Conservation (phyloP, 37 sponge, comb jelly and placozoan species). For the Chondrilla cf. caribensis region DNA sequence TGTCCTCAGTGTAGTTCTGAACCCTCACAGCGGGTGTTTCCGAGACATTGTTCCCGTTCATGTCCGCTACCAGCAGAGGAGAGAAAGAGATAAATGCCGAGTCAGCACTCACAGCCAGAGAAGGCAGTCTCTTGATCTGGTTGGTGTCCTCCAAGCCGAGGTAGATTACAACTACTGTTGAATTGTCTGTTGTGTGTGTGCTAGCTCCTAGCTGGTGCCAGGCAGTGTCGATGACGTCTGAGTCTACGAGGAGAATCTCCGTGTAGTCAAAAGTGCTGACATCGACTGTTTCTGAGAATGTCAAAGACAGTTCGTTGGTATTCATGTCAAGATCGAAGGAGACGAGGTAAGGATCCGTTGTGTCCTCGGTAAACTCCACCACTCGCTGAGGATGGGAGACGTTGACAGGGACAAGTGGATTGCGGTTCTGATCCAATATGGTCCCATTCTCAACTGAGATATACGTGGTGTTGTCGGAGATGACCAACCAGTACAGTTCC, state of each 20-base stretch:
- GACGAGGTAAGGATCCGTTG: slow-evolving; percentile 36
- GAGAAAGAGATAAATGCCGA: slow-evolving; percentile 67
- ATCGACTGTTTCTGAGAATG: slow-evolving; percentile 67
- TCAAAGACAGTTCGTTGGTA: slow-evolving; percentile 34
- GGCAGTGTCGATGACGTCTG: background rate
- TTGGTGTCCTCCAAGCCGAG: slow-evolving; percentile 67
- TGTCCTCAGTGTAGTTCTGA: slow-evolving; percentile 58
- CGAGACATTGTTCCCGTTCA: slow-evolving; percentile 65
- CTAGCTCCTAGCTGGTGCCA: slow-evolving; percentile 13
- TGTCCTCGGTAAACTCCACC: slow-evolving; percentile 36
- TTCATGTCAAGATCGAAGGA: slow-evolving; percentile 58
- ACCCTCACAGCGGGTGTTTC: background rate
- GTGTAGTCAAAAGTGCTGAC: slow-evolving; percentile 34
- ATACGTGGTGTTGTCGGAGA: slow-evolving; percentile 38
- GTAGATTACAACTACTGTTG: slow-evolving; percentile 62
- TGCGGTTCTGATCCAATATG: slow-evolving; percentile 42
- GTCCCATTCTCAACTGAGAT: slow-evolving; percentile 12
- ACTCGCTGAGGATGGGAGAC: slow-evolving; percentile 12
- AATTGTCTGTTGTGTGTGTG: slow-evolving; percentile 40
- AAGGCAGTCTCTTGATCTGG: slow-evolving; percentile 54
- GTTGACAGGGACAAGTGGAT: slow-evolving; percentile 5
- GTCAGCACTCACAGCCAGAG: slow-evolving; percentile 33
- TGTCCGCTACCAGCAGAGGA: slow-evolving; percentile 50
- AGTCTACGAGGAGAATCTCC: slow-evolving; percentile 24
- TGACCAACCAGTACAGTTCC: slow-evolving; percentile 27